phyloP scores from a whole-genome alignment of 2,113 vertebrate genomes.

The Equus quagga region DNA sequence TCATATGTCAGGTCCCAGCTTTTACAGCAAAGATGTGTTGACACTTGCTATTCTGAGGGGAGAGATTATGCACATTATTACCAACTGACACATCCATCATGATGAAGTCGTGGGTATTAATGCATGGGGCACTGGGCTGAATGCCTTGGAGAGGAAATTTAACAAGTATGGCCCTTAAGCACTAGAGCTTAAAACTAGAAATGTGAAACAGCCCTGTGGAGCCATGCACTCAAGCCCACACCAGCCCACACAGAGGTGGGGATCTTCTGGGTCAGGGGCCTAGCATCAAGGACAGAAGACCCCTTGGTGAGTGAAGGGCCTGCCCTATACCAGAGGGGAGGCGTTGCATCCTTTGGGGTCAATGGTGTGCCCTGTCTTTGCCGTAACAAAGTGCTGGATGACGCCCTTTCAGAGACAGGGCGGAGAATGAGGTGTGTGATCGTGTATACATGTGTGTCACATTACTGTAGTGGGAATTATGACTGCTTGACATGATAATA shows the following conservation, averaged over 20 bases:
- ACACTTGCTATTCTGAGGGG: slow-evolving; percentile 62
- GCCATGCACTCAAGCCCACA: fast-evolving
- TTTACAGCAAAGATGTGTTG: slow-evolving; percentile 50
- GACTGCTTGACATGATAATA: background rate
- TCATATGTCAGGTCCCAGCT: slow-evolving; percentile 49
- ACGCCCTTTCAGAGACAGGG: background rate
- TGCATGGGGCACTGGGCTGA: background rate
- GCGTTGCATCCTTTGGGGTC: background rate
- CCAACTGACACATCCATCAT: slow-evolving; percentile 54
- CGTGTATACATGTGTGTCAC: background rate
- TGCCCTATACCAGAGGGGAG: background rate
- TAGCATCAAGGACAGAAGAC: background rate
- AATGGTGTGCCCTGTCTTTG: background rate
- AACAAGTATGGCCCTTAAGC: background rate
- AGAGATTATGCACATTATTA: slow-evolving; percentile 64
- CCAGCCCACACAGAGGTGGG: fast-evolving
- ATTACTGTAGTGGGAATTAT: background rate
- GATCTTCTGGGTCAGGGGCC: background rate
- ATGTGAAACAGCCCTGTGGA: fast-evolving
- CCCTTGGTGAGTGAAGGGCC: no score
- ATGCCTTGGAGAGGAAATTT: slow-evolving; percentile 54
- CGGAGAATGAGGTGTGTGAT: background rate
- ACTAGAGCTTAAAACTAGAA: background rate
- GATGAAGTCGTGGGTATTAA: background rate
- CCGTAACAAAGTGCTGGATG: background rate